These are phyloP conservation scores for Rhodinocichla rosea DNA, from an alignment of 2,113 vertebrate genomes.

Conservation along the genomic window DNA sequence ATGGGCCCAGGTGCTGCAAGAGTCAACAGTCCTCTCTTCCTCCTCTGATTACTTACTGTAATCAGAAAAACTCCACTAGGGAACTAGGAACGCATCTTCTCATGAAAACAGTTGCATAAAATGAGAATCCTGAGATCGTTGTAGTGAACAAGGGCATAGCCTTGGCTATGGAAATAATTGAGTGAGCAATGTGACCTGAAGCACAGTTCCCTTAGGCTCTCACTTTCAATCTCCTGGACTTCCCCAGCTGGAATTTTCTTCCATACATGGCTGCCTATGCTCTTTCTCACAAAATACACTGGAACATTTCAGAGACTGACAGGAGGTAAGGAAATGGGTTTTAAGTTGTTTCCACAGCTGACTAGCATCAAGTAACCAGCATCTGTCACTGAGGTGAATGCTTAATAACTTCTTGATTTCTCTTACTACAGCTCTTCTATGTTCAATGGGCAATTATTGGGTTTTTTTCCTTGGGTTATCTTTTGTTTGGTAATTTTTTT, in stretches of 20 bases:
- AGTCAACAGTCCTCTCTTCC: not conserved
- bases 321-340: not conserved
- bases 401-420: not conserved
- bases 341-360: not conserved
- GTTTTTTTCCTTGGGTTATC: not conserved
- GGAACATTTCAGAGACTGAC: not conserved
- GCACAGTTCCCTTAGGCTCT: not conserved
- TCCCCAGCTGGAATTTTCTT: not conserved
- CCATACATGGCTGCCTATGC: not conserved
- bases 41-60: not conserved
- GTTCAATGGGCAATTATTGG: not conserved
- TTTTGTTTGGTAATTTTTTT: not conserved
- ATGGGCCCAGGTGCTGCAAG: not conserved
- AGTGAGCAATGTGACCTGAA: not conserved
- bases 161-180: not conserved
- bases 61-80: not conserved
- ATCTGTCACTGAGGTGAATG: not conserved
- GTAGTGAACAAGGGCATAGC: not conserved
- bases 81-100: not conserved
- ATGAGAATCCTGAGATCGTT: fast-evolving
- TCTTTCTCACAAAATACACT: not conserved
- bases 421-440: not conserved
- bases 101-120: not conserved
- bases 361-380: not conserved
- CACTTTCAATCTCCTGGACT: not conserved